Percentiles rank a stretch among this genome's conserved stretches.
These are phyloP conservation scores for Kryptolebias marmoratus DNA, from an alignment of 2,113 vertebrate genomes.

Conservation along the genomic window DNA sequence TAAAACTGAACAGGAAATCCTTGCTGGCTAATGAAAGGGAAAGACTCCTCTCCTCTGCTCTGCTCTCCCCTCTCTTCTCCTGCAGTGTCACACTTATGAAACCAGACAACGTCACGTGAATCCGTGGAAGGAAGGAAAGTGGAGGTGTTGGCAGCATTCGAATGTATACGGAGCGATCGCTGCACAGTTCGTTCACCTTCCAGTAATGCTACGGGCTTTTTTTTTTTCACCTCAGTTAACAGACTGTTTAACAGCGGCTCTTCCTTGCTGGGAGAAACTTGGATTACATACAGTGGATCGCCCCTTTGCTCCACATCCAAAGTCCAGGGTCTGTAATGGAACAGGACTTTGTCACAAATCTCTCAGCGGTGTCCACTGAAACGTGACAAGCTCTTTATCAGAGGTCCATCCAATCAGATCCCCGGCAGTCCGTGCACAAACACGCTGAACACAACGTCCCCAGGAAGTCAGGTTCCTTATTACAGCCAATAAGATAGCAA, in stretches of 20 bases:
- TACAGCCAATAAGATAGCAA: constrained; percentile 59
- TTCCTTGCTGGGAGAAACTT: constrained; percentile 51
- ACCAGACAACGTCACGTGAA: not conserved
- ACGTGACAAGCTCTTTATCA: constrained; percentile 75
- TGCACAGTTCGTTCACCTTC: constrained; percentile 32
- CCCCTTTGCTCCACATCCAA: constrained; percentile 60
- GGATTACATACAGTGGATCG: constrained; percentile 67
- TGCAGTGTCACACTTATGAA: constrained; percentile 36
- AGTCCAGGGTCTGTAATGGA: constrained; percentile 71
- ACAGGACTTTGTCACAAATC: constrained; percentile 70
- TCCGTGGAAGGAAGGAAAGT: not conserved
- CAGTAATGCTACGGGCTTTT: not conserved
- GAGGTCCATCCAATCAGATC: constrained; percentile 66
- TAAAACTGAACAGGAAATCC: constrained; percentile 81
- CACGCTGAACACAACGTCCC: constrained; percentile 55
- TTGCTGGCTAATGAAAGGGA: constrained; percentile 71
- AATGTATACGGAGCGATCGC: constrained; percentile 15
- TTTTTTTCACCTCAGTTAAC: constrained; percentile 16
- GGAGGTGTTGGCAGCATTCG: constrained; percentile 1
- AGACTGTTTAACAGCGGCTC: constrained; percentile 47
- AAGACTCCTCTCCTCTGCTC: constrained; percentile 37
- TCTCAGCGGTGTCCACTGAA: constrained; percentile 58
- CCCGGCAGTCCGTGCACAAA: constrained; percentile 55
- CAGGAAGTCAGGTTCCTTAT: constrained; percentile 62
- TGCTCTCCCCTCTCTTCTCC: constrained; percentile 17